Evolutionary conservation across 2,797 vertebrate species (phyloP).

Genomic region (Trichosurus vulpecula): DNA sequence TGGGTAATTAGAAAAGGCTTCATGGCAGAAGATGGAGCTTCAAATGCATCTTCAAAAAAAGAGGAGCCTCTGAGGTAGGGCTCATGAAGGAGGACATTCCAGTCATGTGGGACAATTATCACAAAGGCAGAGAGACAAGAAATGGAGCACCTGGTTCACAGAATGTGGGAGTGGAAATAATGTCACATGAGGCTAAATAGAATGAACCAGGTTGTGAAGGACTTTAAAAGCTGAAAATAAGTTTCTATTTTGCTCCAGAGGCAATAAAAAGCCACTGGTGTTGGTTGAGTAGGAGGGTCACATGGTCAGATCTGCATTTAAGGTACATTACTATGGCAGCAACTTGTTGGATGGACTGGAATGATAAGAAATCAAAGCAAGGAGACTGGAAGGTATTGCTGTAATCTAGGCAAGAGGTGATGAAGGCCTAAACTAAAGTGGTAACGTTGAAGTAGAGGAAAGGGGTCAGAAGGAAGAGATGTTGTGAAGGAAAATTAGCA

Average conservation of each 20-base stretch:
- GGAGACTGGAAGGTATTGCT: neutral
- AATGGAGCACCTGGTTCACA: neutral
- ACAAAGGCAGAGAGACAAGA: neutral
- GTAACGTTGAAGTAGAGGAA: neutral
- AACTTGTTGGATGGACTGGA: neutral
- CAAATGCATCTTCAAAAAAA: neutral
- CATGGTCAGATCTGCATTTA: neutral
- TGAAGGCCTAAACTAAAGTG: neutral
- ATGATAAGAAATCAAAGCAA: neutral
- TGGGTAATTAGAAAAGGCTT: too few relatives aligned
- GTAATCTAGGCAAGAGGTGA: neutral
- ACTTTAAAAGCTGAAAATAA: neutral
- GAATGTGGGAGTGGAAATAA: neutral
- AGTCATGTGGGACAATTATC: neutral
- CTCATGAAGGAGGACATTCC: neutral
- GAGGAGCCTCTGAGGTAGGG: neutral
- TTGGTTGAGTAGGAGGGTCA: neutral
- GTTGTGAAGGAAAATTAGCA: neutral
- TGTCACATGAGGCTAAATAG: neutral
- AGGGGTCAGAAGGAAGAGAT: neutral
- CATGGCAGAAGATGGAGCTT: too few relatives aligned
- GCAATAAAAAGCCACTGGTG: neutral
- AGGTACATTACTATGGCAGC: neutral
- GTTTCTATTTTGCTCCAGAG: neutral
- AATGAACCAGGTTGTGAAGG: neutral